A percentile compares a stretch with the other conserved stretches of the same genome.
Evolutionary conservation across 2,797 vertebrate species (phyloP).

Genomic region (Danio kyathit): DNA sequence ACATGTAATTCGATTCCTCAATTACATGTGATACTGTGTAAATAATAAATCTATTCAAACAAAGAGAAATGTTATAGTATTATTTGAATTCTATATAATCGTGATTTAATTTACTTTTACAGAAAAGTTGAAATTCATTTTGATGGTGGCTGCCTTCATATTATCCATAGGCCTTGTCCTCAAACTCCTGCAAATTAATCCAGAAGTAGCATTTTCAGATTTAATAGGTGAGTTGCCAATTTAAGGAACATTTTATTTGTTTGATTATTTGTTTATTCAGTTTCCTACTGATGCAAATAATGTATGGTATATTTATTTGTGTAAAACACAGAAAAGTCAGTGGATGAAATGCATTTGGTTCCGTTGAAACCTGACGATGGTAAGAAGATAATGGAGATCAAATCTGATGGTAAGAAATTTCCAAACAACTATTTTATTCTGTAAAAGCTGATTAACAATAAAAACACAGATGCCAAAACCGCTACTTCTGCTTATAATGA

Average conservation of each 20-base stretch:
- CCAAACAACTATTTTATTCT: not conserved
- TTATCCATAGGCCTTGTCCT: constrained; percentile 16
- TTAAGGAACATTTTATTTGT: not conserved
- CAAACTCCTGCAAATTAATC: constrained; percentile 5
- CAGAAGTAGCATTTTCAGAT: not conserved
- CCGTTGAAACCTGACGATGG: not conserved
- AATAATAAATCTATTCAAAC: not conserved
- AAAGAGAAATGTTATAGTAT: not conserved
- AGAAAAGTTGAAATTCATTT: constrained; percentile 23
- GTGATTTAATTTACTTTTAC: constrained; percentile 4
- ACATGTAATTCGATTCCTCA: too few relatives aligned
- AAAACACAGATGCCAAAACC: too few relatives aligned
- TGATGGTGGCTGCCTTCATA: constrained; percentile 5
- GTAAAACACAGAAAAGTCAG: constrained; percentile 7
- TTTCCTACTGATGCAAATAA: not conserved
- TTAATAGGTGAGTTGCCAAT: constrained; percentile 25
- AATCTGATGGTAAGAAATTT: constrained; percentile 10
- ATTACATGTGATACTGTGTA: not conserved
- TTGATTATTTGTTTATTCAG: not conserved
- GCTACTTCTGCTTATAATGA: too few relatives aligned
- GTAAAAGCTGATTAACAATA: too few relatives aligned
- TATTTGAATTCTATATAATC: not conserved
- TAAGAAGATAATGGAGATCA: not conserved
- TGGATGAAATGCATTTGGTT: not conserved
- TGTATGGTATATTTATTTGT: not conserved